Conservation (phyloP, 2,797 vertebrate species). For the Cephalopachus bancanus region DNA sequence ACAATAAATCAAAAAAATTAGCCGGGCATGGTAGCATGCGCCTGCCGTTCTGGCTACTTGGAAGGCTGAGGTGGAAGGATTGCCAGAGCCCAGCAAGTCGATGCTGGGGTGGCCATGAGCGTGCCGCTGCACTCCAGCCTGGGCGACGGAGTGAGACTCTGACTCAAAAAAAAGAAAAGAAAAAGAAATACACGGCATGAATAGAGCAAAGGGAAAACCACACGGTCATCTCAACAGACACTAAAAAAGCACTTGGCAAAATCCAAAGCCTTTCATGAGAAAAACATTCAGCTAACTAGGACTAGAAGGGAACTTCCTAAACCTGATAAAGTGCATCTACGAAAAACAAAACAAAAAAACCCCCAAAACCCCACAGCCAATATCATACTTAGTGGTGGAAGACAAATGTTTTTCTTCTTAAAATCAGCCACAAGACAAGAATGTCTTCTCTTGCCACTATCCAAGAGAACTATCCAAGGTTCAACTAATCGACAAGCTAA, state of each 20-base stretch:
- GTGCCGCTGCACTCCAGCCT: too few species aligned
- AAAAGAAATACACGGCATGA: neutral
- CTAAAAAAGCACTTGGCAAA: neutral
- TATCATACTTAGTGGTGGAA: neutral
- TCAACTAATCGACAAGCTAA: neutral
- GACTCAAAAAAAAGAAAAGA: too few species aligned
- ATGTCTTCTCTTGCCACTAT: neutral
- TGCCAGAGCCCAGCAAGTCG: too few species aligned
- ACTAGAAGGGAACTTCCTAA: neutral
- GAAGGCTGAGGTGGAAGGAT: too few species aligned
- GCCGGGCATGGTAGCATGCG: too few species aligned
- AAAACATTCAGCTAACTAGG: neutral
- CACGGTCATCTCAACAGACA: neutral
- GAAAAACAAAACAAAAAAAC: neutral
- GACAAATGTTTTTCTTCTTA: neutral
- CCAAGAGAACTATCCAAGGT: neutral
- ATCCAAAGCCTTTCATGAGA: neutral
- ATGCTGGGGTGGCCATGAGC: too few species aligned
- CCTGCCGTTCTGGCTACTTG: too few species aligned
- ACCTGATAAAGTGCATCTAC: neutral
- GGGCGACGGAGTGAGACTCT: too few species aligned
- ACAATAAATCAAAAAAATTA: too few species aligned
- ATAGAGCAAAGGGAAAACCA: neutral
- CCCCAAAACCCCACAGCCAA: neutral
- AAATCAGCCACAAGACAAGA: constrained; percentile 2